Base-by-base conservation (phyloP, 2,113 vertebrate species). In the Thomomys bottae region DNA sequence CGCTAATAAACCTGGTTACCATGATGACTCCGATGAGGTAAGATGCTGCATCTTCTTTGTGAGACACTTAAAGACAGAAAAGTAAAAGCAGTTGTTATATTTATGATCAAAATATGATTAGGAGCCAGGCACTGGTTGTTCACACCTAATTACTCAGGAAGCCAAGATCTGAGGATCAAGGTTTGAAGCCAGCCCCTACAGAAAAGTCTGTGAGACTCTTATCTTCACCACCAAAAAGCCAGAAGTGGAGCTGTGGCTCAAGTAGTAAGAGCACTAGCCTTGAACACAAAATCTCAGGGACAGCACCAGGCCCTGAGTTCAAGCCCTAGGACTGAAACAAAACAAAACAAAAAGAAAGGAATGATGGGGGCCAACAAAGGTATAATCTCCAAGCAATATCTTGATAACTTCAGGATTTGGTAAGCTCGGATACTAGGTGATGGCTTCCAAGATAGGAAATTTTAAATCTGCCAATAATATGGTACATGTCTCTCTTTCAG, bases 11-110 rank as follows among this genome's bases (percentile, higher is more conserved):
- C 96, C 93, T 3, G 98, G 98, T n/a, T 99, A 98, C 95, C 98
- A 98, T 5, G 99, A 99, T 30, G 99, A 99, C 95, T 99, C 99
- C 2, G 99, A 99, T 94, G 99, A 99, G 98, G 99, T 99, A 96
- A 94, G 96, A 24, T 42, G 7, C 49, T 3, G 2, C 77, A 49
- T 93, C 89, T 95, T 75, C 34, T 64, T n/a, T n/a, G n/a, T 59
- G 89, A 81, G 26, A 18, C n/a, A 24, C 34, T 32, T n/a, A 10
- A 57, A 73, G 63, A 24, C 59, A 24, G n/a, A 18, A 57, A n/a
- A 49, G 36, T 36, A 61, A 67, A 32, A 49, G 23, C 9, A n/a
- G 59, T 15, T 26, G n/a, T 40, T 45, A 64, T 92, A 8, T 26
- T 57, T n/a, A 11, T 15, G 26, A 32, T 71, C 36, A 63, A 80